Evolutionary conservation across 2,888 invertebrate species (phyloP).

Genomic region (Microctonus hyperodae): DNA sequence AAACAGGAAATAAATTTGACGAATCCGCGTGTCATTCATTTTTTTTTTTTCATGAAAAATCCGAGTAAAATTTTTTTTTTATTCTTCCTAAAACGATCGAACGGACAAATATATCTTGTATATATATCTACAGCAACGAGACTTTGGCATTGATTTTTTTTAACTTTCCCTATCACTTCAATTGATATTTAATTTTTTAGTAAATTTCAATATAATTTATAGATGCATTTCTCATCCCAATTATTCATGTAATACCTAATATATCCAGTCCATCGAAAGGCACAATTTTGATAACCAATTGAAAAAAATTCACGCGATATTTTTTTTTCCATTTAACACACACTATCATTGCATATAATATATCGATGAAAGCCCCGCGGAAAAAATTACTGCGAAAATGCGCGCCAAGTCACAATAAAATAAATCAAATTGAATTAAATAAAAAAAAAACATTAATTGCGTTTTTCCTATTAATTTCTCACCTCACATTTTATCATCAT

Average conservation of each 20-base stretch:
- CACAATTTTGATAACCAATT: constrained; percentile 60
- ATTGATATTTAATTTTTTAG: too few species aligned
- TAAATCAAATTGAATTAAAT: background rate
- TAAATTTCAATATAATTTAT: constrained; percentile 35
- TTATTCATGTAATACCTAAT: constrained; percentile 52
- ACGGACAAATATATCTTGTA: constrained; percentile 20
- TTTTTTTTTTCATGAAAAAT: background rate
- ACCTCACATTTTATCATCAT: background rate
- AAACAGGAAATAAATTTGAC: background rate
- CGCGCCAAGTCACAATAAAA: constrained; percentile 9
- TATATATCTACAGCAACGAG: constrained; percentile 1
- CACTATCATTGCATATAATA: background rate
- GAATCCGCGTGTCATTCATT: constrained; percentile 10
- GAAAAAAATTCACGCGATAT: constrained; percentile 30
- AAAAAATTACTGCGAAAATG: constrained; percentile 6
- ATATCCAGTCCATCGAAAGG: constrained; percentile 57
- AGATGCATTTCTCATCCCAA: constrained; percentile 42
- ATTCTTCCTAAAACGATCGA: constrained; percentile 12
- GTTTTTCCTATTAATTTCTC: constrained; percentile 2
- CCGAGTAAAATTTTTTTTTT: background rate
- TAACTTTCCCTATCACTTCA: constrained; percentile 13
- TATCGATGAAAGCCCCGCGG: background rate
- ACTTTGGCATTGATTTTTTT: background rate
- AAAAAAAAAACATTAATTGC: background rate
- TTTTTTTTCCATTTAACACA: background rate